A percentile compares a stretch with the other conserved stretches of the same genome.
Conservation (phyloP, 2,113 vertebrate species). For the Otis tarda region DNA sequence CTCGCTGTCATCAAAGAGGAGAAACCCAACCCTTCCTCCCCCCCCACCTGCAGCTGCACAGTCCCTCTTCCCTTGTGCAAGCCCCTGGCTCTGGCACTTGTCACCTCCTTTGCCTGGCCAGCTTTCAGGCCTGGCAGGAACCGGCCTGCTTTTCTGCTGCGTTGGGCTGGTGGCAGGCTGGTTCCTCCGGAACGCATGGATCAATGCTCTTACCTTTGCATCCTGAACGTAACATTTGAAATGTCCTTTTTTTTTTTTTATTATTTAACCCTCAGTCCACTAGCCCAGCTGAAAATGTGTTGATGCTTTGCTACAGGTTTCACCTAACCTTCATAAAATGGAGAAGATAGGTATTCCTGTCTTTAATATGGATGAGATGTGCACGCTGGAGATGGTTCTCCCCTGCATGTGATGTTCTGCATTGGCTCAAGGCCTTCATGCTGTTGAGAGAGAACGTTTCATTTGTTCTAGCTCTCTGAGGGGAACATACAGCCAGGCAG, state of each 20-base stretch:
- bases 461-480: background rate
- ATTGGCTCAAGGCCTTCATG: background rate
- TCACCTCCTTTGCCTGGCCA: background rate
- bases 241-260: too few species aligned
- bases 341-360: background rate
- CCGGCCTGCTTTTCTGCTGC: background rate
- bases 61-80: background rate
- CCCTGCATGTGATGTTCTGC: background rate
- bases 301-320: background rate
- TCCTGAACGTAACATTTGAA: background rate
- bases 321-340: background rate
- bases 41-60: background rate
- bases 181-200: background rate
- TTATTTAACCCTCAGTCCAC: background rate
- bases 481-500: background rate
- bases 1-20: background rate
- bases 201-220: background rate
- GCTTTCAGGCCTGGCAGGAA: background rate
- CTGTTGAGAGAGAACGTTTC: background rate
- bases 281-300: background rate
- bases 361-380: background rate
- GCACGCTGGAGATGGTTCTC: rapidly evolving
- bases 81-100: background rate
- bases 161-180: background rate
- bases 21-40: background rate